phyloP scores from a whole-genome alignment of 2,797 vertebrate genomes.

The Thripadectes ignobilis region DNA sequence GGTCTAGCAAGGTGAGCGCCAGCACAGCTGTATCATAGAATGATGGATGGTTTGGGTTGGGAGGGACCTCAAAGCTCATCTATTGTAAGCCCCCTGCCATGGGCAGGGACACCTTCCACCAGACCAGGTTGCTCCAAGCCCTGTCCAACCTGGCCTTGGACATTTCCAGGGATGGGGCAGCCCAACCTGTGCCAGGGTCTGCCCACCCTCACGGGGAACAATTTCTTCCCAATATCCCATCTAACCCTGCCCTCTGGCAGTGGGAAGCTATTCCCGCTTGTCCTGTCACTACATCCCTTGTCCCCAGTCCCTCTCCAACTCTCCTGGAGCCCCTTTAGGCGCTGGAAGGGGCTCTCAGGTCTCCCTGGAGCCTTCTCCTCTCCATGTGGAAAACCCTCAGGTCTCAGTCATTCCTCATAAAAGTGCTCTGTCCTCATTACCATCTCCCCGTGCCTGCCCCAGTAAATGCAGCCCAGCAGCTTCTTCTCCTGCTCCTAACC shows the following conservation, averaged over 20 bases:
- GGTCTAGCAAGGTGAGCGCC: fast-evolving
- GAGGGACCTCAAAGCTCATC: not conserved
- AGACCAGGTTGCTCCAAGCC: fast-evolving
- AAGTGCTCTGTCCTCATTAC: fast-evolving
- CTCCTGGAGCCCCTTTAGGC: not conserved
- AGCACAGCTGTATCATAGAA: not conserved
- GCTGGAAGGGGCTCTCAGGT: not conserved
- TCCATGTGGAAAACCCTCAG: not conserved
- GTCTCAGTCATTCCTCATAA: not conserved
- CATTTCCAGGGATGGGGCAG: not conserved
- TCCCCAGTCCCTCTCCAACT: not conserved
- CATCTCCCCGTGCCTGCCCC: not conserved
- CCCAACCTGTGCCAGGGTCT: not conserved
- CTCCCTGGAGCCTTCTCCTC: not conserved
- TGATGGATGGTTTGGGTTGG: not conserved
- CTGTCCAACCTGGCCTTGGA: fast-evolving
- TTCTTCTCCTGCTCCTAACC: not conserved
- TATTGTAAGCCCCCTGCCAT: not conserved
- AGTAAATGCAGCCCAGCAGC: not conserved
- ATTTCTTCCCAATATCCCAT: not conserved
- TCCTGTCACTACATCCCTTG: not conserved
- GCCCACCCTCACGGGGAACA: fast-evolving
- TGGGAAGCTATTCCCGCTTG: fast-evolving
- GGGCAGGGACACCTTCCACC: not conserved
- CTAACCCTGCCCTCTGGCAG: not conserved